Conservation (phyloP, 2,888 invertebrate species). For the Macrophya alboannulata region DNA sequence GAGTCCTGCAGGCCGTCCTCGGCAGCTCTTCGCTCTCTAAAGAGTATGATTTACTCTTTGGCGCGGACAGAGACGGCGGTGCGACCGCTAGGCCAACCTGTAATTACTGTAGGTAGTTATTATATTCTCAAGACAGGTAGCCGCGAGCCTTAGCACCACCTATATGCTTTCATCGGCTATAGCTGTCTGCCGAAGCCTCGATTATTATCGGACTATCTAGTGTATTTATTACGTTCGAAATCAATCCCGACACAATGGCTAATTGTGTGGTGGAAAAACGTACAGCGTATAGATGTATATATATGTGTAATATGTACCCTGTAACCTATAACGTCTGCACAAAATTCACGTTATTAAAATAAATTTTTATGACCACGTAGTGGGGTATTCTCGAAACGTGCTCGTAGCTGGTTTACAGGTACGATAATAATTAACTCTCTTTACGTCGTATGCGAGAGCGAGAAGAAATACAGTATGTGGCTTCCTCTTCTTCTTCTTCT, state of each 20-base stretch:
- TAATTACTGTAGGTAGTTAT: slow-evolving; percentile 57
- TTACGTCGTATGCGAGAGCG: background rate
- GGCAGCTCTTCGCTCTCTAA: slow-evolving; percentile 21
- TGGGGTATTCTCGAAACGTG: background rate
- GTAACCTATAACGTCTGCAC: background rate
- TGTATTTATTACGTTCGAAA: slow-evolving; percentile 40
- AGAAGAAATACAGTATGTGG: background rate
- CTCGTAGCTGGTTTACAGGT: background rate
- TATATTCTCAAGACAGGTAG: slow-evolving; percentile 58
- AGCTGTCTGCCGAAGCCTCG: slow-evolving; percentile 36
- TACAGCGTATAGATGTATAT: background rate
- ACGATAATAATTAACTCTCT: background rate
- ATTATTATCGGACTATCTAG: slow-evolving; percentile 46
- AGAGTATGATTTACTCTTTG: slow-evolving; percentile 57
- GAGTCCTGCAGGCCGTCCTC: background rate
- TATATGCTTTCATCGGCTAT: slow-evolving; percentile 44
- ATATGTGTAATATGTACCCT: background rate
- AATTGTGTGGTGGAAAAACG: background rate
- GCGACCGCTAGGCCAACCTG: slow-evolving; percentile 54
- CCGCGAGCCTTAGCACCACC: slow-evolving; percentile 48
- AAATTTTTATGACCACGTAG: background rate
- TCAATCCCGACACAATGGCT: slow-evolving; percentile 37
- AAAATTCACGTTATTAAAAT: slow-evolving; percentile 1
- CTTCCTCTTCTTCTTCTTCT: background rate
- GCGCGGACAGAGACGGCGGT: slow-evolving; percentile 53